Evolutionary conservation across 1,140 invertebrate genomes (phyloP).

Genomic region (Grapholita molesta): DNA sequence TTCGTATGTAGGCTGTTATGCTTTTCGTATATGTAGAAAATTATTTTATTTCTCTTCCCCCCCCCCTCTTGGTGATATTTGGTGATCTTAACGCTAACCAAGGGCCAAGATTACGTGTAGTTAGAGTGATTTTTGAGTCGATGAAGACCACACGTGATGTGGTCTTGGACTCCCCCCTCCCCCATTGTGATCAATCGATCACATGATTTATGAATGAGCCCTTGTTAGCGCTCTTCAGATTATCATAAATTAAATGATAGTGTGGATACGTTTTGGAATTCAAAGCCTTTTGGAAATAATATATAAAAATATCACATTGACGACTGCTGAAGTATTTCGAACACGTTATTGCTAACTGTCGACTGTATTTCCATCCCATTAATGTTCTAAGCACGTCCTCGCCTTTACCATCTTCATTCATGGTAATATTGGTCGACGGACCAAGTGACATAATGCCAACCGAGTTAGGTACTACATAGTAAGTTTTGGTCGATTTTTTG

Average conservation of each 20-base stretch:
- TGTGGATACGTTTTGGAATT: not conserved
- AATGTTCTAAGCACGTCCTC: not conserved
- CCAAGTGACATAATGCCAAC: not conserved
- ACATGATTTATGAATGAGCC: too few species aligned
- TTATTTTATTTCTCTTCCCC: too few species aligned
- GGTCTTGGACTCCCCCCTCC: too few species aligned
- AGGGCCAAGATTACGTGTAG: too few species aligned
- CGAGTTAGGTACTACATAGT: not conserved
- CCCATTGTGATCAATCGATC: too few species aligned
- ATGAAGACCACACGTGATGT: too few species aligned
- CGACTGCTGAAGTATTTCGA: not conserved
- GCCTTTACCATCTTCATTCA: not conserved
- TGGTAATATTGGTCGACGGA: not conserved
- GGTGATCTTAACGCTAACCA: too few species aligned
- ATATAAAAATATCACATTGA: too few species aligned
- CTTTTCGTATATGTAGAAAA: too few species aligned
- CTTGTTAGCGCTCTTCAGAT: not conserved
- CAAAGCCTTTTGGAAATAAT: not conserved
- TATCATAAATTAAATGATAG: not conserved
- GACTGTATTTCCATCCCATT: not conserved
- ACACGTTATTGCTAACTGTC: not conserved
- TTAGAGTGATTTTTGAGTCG: too few species aligned
- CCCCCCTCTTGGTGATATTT: too few species aligned
- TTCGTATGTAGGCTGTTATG: too few species aligned
- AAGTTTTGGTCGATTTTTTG: not conserved